Evolutionary conservation across 2,888 invertebrate genomes (phyloP), one percentile per base, ranked within the genome.

Genomic region (Lasioglossum lativentre): DNA sequence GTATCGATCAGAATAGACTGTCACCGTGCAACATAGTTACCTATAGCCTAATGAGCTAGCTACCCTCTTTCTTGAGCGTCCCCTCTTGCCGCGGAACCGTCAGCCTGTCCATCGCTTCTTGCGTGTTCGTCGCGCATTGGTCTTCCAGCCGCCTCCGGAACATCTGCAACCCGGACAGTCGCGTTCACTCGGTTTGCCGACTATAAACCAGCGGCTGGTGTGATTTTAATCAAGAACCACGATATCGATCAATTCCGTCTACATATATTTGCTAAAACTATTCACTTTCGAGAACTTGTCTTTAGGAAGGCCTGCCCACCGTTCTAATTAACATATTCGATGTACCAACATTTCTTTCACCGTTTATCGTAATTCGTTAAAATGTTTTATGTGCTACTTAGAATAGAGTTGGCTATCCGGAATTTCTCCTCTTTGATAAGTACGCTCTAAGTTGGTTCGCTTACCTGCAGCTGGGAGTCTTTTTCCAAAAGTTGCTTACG

Each of bases 401-500:
- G n/a, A n/a, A 52, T n/a, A n/a, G n/a, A n/a, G n/a, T n/a, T n/a
- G n/a, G n/a, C n/a, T n/a, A n/a, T n/a, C n/a, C n/a, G n/a, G n/a
- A n/a, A n/a, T n/a, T n/a, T n/a, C n/a, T 56, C 56, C 56, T n/a
- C n/a, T 56, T 12, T 56, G 56, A 12, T n/a, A 12, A 12, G 23
- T n/a, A 56, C 0, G 56, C 4, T 56, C 56, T 56, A 56, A n/a
- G n/a, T 2, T 34, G 14, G 16, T 66, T 47, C 34, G 85, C 90
- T 90, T 79, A 97, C 97, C 96, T 98, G 98, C 89, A 98, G 95
- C 93, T 98, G 98, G 74, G 97, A 97, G 94, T 98, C 98, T 93
- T 97, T 97, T 90, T 98, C 98, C 95, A 98, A 96, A 84, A 99
- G 96, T 63, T 98, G 97, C 93, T 98, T 97, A 38, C 98, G 96